Percentiles rank a stretch among this genome's conserved stretches.
Evolutionary conservation across 2,797 vertebrate genomes (phyloP).

Genomic region (Melanotaenia boesemani): DNA sequence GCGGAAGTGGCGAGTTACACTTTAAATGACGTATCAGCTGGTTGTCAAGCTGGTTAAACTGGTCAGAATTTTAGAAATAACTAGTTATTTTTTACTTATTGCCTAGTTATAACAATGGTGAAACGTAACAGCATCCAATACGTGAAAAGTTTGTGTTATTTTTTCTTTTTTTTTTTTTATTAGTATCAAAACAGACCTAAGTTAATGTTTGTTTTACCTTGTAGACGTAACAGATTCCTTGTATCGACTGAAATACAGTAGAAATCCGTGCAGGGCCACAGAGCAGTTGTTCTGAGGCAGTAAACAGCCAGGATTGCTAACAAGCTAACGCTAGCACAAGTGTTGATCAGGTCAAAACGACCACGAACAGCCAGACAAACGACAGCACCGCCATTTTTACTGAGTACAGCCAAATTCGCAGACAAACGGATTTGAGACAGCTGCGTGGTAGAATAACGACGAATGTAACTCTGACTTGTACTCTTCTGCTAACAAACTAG

Average conservation of each 20-base stretch:
- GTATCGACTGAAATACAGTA: not conserved
- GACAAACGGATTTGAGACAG: accelerated
- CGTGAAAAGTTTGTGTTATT: accelerated
- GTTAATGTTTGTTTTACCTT: slow-evolving; percentile 49
- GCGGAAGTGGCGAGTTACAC: slow-evolving; percentile 21
- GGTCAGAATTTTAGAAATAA: not conserved
- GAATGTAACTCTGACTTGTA: not conserved
- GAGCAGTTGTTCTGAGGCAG: not conserved
- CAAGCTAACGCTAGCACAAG: slow-evolving; percentile 56
- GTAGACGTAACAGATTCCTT: slow-evolving; percentile 12
- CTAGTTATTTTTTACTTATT: slow-evolving; percentile 6
- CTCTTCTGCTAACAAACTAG: slow-evolving; percentile 48
- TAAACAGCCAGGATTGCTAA: slow-evolving; percentile 51
- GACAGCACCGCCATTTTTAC: slow-evolving; percentile 27
- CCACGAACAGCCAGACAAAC: not conserved
- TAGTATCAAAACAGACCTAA: not conserved
- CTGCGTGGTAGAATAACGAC: accelerated
- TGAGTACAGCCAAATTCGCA: accelerated
- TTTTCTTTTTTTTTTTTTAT: not conserved
- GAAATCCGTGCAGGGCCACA: slow-evolving; percentile 25
- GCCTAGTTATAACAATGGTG: not conserved
- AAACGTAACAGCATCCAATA: not conserved
- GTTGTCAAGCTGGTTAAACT: slow-evolving; percentile 9
- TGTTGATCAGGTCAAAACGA: slow-evolving; percentile 42
- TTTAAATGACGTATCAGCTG: too few relatives aligned